These are phyloP conservation scores for Eristalinus aeneus DNA, from an alignment of 2,888 invertebrate species.

Conservation along the genomic window DNA sequence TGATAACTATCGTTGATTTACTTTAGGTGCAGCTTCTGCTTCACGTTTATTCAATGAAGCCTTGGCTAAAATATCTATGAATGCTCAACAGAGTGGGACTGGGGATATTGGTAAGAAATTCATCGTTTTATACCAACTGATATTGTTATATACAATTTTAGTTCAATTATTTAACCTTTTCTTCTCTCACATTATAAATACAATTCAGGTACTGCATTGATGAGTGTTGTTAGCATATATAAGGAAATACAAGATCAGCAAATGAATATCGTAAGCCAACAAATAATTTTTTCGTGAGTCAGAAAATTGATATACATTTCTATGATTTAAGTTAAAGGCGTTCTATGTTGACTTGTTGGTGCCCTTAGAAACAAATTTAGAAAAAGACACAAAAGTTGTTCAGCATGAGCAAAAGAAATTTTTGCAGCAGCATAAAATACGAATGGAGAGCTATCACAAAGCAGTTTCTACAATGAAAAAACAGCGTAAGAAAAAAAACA, in stretches of 20 bases:
- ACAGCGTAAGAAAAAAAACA: constrained; percentile 93
- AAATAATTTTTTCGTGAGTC: neutral
- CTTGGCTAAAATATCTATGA: constrained; percentile 91
- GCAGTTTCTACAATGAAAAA: constrained; percentile 95
- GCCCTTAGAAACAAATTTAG: constrained; percentile 95
- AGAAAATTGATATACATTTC: neutral
- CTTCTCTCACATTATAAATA: neutral
- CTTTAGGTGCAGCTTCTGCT: constrained; percentile 92
- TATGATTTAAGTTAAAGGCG: constrained; percentile 88
- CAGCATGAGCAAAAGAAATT: constrained; percentile 95
- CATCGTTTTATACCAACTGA: too few relatives aligned
- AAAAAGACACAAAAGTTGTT: constrained; percentile 94
- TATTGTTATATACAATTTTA: too few relatives aligned
- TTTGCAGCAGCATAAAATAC: constrained; percentile 94
- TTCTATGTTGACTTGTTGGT: constrained; percentile 96
- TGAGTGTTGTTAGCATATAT: constrained; percentile 96
- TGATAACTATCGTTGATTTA: constrained; percentile 9
- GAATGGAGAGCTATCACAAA: constrained; percentile 94
- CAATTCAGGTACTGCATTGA: constrained; percentile 89
- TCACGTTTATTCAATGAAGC: constrained; percentile 94
- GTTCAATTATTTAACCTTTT: too few relatives aligned
- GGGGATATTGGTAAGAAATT: constrained; percentile 90
- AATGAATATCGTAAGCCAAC: constrained; percentile 93
- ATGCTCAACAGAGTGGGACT: constrained; percentile 95
- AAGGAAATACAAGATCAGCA: constrained; percentile 97